Conservation (phyloP, 2,797 vertebrate species). For the Pangasius krempfi region DNA sequence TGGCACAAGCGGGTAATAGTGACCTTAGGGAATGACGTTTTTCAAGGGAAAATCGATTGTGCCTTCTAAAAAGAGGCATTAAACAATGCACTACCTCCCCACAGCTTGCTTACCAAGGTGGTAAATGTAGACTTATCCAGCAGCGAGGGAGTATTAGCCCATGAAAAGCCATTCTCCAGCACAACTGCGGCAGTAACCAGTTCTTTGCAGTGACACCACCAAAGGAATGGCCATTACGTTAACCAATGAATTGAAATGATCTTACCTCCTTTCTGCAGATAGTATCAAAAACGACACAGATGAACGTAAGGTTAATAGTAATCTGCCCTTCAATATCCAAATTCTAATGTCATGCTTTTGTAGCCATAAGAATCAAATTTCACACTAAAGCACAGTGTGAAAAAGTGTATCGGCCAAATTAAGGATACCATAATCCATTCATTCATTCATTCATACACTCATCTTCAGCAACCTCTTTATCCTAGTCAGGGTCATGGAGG, state of each 20-base stretch:
- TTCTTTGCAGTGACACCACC: not conserved
- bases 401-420: not conserved
- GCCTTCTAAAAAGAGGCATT: slow-evolving; percentile 30
- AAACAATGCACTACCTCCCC: slow-evolving; percentile 22
- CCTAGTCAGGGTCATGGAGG: not conserved
- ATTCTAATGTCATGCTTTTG: not conserved
- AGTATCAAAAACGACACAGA: not conserved
- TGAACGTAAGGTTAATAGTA: not conserved
- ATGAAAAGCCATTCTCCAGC: slow-evolving; percentile 3
- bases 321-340: not conserved
- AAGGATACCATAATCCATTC: not conserved
- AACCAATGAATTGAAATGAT: not conserved
- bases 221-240: not conserved
- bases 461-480: not conserved
- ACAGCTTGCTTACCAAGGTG: slow-evolving; percentile 37
- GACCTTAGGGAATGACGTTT: slow-evolving; percentile 37
- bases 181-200: not conserved
- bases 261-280: not conserved
- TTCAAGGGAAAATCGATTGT: slow-evolving; percentile 35
- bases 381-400: not conserved
- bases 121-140: slow-evolving; percentile 22
- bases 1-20: slow-evolving; percentile 23
- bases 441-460: not conserved
- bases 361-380: not conserved
- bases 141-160: slow-evolving; percentile 7